Percentiles rank a stretch among this genome's conserved stretches.
Conservation (phyloP, 2,113 vertebrate genomes). For the Falco punctatus region DNA sequence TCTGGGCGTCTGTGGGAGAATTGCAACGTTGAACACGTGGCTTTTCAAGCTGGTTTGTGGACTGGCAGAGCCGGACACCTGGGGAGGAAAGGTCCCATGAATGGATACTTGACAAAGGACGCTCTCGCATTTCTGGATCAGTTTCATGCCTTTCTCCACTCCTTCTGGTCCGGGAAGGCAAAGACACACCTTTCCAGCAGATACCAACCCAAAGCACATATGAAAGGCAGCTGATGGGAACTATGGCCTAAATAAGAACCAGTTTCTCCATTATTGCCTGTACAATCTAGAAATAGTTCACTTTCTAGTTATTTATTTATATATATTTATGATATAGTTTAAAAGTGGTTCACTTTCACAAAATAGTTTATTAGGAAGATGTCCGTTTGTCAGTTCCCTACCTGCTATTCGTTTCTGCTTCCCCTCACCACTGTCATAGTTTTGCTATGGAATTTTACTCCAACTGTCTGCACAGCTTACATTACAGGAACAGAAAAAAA, state of each 20-base stretch:
- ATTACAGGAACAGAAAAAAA: background rate
- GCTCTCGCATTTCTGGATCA: background rate
- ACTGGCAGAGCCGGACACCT: slow-evolving; percentile 83
- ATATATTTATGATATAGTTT: too few species aligned
- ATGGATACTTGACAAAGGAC: background rate
- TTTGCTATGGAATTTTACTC: background rate
- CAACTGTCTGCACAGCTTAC: background rate
- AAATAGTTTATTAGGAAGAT: background rate
- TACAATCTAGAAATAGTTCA: too few species aligned
- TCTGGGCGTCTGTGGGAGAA: slow-evolving; percentile 83
- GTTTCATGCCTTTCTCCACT: background rate
- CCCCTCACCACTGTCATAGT: background rate
- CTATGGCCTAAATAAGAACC: background rate
- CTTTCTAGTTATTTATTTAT: too few species aligned
- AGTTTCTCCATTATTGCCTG: background rate
- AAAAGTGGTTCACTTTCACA: too few species aligned
- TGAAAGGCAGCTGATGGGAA: background rate
- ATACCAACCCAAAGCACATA: too few species aligned
- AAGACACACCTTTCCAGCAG: background rate
- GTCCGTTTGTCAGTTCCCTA: background rate
- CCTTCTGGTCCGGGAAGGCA: background rate
- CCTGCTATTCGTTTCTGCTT: background rate
- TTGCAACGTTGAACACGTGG: slow-evolving; percentile 87
- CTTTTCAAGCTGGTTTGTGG: slow-evolving; percentile 72
- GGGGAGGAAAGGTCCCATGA: background rate